These are phyloP conservation scores for Cydia strobilella DNA, from an alignment of 1,140 invertebrate species.

Conservation along the genomic window DNA sequence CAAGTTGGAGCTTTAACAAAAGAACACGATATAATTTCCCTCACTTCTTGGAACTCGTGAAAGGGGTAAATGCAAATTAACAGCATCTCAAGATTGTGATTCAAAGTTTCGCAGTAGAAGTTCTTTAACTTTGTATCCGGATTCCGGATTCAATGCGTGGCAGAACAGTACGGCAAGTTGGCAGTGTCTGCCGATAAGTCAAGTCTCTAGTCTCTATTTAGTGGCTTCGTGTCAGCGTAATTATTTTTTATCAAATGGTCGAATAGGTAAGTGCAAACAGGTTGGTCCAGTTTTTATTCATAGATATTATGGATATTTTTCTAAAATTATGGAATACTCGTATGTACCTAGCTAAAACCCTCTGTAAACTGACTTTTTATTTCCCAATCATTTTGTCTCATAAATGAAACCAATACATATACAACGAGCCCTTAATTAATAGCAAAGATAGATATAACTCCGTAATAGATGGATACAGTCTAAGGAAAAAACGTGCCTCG, in stretches of 20 bases:
- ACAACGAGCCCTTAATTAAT: neutral
- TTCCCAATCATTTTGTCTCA: neutral
- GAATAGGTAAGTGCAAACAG: neutral
- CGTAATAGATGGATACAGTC: too few species aligned
- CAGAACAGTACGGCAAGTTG: conserved; percentile 10
- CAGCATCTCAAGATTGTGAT: conserved; percentile 28
- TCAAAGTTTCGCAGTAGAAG: conserved; percentile 27
- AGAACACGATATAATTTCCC: conserved; percentile 12
- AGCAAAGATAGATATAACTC: too few species aligned
- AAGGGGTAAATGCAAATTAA: conserved; percentile 29
- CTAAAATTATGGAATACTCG: too few species aligned
- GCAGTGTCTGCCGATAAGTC: conserved; percentile 1
- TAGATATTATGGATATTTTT: too few species aligned
- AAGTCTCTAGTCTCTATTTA: conserved; percentile 3
- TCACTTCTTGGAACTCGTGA: conserved; percentile 20
- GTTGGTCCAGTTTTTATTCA: too few species aligned
- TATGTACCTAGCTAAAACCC: too few species aligned
- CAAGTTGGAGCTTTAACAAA: conserved; percentile 6
- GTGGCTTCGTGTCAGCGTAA: neutral
- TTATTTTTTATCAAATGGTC: neutral
- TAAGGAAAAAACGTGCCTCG: too few species aligned
- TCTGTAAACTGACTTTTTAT: too few species aligned
- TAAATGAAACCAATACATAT: neutral
- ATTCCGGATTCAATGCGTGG: conserved; percentile 20
- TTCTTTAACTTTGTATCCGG: conserved; percentile 27